Percentiles rank a stretch among this genome's conserved stretches.
phyloP scores from a whole-genome alignment of 2,797 vertebrate species.

The Syncerus caffer region DNA sequence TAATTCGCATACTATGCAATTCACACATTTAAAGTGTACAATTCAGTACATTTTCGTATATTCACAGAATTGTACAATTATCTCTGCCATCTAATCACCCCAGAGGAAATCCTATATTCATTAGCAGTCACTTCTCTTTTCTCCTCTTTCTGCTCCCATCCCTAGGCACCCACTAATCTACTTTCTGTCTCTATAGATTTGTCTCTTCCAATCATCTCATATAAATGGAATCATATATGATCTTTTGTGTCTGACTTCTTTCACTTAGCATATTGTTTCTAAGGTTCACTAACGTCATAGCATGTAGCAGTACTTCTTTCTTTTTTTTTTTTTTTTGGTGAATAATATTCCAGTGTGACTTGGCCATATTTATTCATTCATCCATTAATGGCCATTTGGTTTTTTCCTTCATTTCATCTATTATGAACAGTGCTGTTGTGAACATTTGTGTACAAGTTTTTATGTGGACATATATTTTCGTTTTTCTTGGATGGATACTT shows the following conservation, averaged over 20 bases:
- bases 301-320: background rate
- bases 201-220: background rate
- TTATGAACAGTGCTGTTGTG: background rate
- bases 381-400: background rate
- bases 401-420: background rate
- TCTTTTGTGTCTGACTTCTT: background rate
- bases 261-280: background rate
- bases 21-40: background rate
- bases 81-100: background rate
- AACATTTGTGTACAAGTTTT: background rate
- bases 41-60: background rate
- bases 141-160: background rate
- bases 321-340: background rate
- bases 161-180: background rate
- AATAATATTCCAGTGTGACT: background rate
- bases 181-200: background rate
- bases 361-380: background rate
- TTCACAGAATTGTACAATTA: background rate
- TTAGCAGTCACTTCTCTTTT: background rate
- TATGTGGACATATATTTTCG: background rate
- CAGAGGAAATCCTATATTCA: background rate
- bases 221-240: background rate
- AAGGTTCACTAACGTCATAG: background rate
- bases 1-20: background rate
- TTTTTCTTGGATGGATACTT: background rate